phyloP scores from a whole-genome alignment of 1,140 invertebrate species.

The Dendroctonus ponderosae region DNA sequence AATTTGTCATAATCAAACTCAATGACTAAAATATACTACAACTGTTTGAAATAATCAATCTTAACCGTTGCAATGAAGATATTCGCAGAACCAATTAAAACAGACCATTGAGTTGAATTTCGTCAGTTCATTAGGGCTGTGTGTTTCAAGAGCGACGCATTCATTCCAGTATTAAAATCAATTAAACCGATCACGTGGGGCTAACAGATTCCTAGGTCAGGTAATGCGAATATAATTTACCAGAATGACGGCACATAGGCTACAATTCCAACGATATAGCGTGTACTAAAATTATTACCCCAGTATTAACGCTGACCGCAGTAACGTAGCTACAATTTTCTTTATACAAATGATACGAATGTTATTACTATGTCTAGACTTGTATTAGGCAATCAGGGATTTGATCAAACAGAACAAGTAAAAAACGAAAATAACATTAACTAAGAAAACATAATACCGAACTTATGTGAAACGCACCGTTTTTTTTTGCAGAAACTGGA shows the following conservation, averaged over 20 bases:
- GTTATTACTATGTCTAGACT: no score
- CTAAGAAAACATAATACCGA: no score
- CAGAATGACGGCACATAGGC: conserved; percentile 6
- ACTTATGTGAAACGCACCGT: no score
- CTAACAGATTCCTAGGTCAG: conserved; percentile 22
- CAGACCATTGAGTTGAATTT: conserved; percentile 26
- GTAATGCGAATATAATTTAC: conserved; percentile 28
- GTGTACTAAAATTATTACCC: conserved; percentile 17
- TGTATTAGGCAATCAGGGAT: no score
- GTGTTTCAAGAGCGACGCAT: background rate
- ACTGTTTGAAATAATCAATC: no score
- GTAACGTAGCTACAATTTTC: background rate
- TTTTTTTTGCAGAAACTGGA: no score
- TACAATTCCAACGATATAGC: conserved; percentile 11
- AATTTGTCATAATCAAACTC: no score
- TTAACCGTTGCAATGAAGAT: no score
- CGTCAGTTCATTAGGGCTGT: conserved; percentile 24
- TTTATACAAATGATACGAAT: no score
- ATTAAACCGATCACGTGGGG: conserved; percentile 21
- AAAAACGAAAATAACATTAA: no score
- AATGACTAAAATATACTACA: no score
- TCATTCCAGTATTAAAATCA: conserved; percentile 19
- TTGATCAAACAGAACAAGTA: no score
- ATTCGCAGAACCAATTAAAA: background rate
- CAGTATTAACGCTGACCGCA: conserved; percentile 1